Conservation (phyloP, 2,888 invertebrate species). For the Pilophorus perplexus region DNA sequence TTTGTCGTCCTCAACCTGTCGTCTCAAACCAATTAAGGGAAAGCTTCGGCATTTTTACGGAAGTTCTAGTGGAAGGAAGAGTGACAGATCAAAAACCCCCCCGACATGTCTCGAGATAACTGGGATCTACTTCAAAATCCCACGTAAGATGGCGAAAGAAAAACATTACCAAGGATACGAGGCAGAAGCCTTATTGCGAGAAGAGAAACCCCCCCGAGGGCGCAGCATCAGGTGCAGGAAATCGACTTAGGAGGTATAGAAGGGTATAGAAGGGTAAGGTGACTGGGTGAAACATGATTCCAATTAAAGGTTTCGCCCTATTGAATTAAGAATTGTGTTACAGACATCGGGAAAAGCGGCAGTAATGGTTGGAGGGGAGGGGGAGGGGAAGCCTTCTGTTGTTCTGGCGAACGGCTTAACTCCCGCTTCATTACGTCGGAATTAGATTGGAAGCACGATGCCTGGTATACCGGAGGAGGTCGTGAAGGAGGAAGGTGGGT, state of each 20-base stretch:
- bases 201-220: too few species aligned
- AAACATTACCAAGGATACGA: too few species aligned
- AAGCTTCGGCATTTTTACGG: too few species aligned
- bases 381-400: slow-evolving; percentile 9
- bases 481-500: neutral
- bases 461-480: neutral
- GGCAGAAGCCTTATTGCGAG: too few species aligned
- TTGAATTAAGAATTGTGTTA: slow-evolving; percentile 27
- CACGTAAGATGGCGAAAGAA: too few species aligned
- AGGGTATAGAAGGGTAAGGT: slow-evolving; percentile 2
- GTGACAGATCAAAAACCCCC: too few species aligned
- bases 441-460: slow-evolving; percentile 21
- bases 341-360: neutral
- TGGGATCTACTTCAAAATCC: too few species aligned
- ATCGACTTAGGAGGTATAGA: neutral
- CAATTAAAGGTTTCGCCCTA: slow-evolving; percentile 16
- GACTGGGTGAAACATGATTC: slow-evolving; percentile 27
- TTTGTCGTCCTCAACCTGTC: too few species aligned
- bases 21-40: too few species aligned
- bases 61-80: too few species aligned
- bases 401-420: slow-evolving; percentile 21
- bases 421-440: slow-evolving; percentile 28
- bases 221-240: neutral
- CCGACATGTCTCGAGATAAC: too few species aligned
- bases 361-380: neutral